Evolutionary conservation across 2,797 vertebrate genomes (phyloP), one percentile per base, ranked within the genome.

Genomic region (Bothrops alternatus): DNA sequence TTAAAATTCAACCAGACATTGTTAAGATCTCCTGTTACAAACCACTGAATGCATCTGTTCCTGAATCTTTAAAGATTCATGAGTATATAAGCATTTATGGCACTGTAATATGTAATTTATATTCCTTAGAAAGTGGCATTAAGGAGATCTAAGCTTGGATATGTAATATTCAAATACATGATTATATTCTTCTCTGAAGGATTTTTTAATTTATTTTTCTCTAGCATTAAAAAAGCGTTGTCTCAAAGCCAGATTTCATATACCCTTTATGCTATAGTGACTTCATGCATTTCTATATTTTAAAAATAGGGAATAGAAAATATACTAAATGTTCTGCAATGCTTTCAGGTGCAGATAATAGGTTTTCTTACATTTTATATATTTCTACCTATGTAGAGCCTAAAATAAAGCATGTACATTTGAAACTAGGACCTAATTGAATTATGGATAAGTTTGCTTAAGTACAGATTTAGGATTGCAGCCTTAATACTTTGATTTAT

Each of bases 171-270:
- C 37, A 82, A 82, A 42, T 42, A 42, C 20, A 42, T 82, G 37
- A 82, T 82, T 82, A 42, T 10, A 82, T 47, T 25, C 20, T 47
- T 25, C 20, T 23, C 37, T 82, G 37, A 82, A 69, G n/a, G 28
- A 50, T 90, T 90, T 20, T 23, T 18, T 5, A 89, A 28, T 87
- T 3, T 12, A 4, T 37, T 89, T 20, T 18, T 55, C 60, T n/a
- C 32, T 88, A 57, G 26, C n/a, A 88, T n/a, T 69, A 32, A 53
- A 63, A 16, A 14, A n/a, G 2, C n/a, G 2, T 98, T 90, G 97
- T 96, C 96, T 98, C 96, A 93, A 16, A 99, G 98, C 98, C 98
- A 98, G 20, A 95, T 91, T 93, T 99, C 98, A 0, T 99, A 98
- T 99, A 98, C 11, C 98, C 98, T 4, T 98, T 97, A 3, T 92